phyloP scores from a whole-genome alignment of 2,113 vertebrate species.

The Dasyurus viverrinus region DNA sequence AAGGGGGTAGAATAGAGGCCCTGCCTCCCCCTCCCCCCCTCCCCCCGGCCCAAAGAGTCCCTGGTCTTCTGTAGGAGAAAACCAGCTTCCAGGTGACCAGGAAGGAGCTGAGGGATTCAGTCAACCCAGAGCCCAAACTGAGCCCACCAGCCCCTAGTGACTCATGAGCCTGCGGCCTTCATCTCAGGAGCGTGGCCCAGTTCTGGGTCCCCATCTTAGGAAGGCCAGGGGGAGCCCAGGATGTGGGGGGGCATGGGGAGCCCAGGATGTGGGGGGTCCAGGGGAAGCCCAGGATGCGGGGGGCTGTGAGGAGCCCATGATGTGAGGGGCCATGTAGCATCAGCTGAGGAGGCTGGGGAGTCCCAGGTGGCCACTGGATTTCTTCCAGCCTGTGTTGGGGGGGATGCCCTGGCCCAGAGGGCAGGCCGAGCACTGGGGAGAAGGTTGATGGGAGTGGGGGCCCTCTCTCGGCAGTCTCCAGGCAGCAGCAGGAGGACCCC shows the following conservation, averaged over 20 bases:
- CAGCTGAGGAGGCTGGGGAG: not conserved
- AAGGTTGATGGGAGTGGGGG: no score
- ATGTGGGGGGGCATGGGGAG: not conserved
- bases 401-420: no score
- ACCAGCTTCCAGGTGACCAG: not conserved
- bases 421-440: not conserved
- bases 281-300: no score
- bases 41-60: not conserved
- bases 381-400: not conserved
- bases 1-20: not conserved
- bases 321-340: not conserved
- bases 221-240: not conserved
- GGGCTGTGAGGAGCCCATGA: not conserved
- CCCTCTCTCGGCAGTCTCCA: not conserved
- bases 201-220: not conserved
- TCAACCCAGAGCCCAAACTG: not conserved
- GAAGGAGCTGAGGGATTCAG: not conserved
- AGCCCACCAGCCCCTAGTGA: not conserved
- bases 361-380: accelerated
- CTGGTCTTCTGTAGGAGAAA: not conserved
- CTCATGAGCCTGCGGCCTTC: not conserved
- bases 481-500: no score
- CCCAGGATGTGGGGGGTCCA: not conserved
- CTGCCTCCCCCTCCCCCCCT: not conserved
- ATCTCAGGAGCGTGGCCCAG: not conserved